Evolutionary conservation across 2,888 invertebrate genomes (phyloP).

Genomic region (Hofmannophila pseudospretella): DNA sequence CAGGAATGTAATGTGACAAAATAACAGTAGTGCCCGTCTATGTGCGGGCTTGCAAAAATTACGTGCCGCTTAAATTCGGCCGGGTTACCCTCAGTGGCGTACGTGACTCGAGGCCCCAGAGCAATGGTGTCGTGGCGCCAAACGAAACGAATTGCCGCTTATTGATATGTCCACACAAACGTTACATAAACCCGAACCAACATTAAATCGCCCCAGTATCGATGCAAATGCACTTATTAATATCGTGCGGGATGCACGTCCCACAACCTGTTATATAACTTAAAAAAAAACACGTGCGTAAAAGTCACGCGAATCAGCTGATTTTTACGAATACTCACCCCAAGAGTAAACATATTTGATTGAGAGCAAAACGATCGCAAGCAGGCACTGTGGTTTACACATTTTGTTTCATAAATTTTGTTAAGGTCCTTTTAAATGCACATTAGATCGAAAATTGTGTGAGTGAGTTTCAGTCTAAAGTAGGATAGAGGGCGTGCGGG

Average conservation of each 20-base stretch:
- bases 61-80: conserved; percentile 32
- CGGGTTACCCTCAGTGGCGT: conserved; percentile 63
- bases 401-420: conserved; percentile 66
- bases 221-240: neutral
- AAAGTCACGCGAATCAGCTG: conserved; percentile 54
- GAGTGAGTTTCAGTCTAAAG: conserved; percentile 57
- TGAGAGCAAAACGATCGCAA: conserved; percentile 43
- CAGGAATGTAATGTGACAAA: conserved; percentile 21
- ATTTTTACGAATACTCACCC: conserved; percentile 61
- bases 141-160: conserved; percentile 68
- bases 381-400: conserved; percentile 52
- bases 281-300: conserved; percentile 58
- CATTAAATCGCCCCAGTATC: conserved; percentile 1
- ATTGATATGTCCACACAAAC: conserved; percentile 38
- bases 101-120: conserved; percentile 69
- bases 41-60: conserved; percentile 3
- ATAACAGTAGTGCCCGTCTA: neutral
- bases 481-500: conserved; percentile 45
- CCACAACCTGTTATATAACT: conserved; percentile 51
- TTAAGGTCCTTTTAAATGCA: conserved; percentile 45
- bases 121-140: conserved; percentile 72
- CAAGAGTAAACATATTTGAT: conserved; percentile 50
- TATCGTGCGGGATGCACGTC: conserved; percentile 9
- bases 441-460: conserved; percentile 43
- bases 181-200: conserved; percentile 18